Evolutionary conservation across 2,797 vertebrate genomes (phyloP).

Genomic region (Microctenopoma steveboyesi): DNA sequence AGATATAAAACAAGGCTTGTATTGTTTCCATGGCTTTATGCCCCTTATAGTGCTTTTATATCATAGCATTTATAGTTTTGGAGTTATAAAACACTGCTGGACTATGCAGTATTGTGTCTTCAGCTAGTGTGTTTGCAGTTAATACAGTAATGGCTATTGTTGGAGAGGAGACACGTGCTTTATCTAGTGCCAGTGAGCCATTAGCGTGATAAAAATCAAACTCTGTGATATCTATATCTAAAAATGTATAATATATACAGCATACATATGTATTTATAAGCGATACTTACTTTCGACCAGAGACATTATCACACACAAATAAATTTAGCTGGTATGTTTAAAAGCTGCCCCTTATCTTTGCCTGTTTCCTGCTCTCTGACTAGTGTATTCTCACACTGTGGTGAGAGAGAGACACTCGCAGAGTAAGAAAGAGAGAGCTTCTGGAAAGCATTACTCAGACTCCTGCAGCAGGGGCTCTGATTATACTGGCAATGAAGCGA

Average conservation of each 20-base stretch:
- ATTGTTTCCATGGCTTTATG: slow-evolving; percentile 63
- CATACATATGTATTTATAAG: slow-evolving; percentile 15
- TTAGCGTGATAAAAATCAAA: neutral
- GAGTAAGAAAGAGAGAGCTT: slow-evolving; percentile 41
- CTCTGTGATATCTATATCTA: neutral
- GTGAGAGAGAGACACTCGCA: slow-evolving; percentile 28
- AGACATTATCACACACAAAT: slow-evolving; percentile 15
- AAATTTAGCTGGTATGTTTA: neutral
- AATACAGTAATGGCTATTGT: neutral
- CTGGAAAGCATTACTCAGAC: slow-evolving; percentile 83
- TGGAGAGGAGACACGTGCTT: neutral
- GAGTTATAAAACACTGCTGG: slow-evolving; percentile 45
- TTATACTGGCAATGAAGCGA: slow-evolving; percentile 54
- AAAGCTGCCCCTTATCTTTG: slow-evolving; percentile 30
- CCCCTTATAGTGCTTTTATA: slow-evolving; percentile 13
- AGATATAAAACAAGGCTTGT: slow-evolving; percentile 45
- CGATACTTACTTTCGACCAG: neutral
- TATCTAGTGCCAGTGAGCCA: neutral
- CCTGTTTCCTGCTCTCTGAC: slow-evolving; percentile 42
- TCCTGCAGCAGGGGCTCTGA: slow-evolving; percentile 71
- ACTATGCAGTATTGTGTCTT: neutral
- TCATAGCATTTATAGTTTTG: slow-evolving; percentile 34
- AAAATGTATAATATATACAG: neutral
- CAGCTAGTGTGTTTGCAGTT: neutral
- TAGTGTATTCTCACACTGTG: slow-evolving; percentile 37